Evolutionary conservation across 2,888 invertebrate species (phyloP).

Genomic region (Malthinus seriepunctatus): DNA sequence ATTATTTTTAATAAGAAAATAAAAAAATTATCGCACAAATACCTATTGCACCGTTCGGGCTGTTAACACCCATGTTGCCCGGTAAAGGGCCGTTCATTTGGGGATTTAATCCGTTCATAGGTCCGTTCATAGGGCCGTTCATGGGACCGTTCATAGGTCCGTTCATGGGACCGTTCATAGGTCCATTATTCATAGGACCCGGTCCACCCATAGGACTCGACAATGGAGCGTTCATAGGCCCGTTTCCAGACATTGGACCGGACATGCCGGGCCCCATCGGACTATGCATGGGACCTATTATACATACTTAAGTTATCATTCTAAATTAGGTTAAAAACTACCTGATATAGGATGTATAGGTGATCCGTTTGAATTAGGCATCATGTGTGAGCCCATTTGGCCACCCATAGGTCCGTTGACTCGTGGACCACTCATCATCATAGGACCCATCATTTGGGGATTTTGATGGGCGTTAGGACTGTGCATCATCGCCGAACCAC

Average conservation of each 20-base stretch:
- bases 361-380: slow-evolving; percentile 63
- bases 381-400: slow-evolving; percentile 56
- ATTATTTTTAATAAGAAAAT: background rate
- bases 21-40: slow-evolving; percentile 9
- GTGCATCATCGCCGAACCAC: slow-evolving; percentile 53
- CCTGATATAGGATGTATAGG: slow-evolving; percentile 63
- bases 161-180: slow-evolving; percentile 59
- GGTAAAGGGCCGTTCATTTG: slow-evolving; percentile 42
- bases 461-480: slow-evolving; percentile 52
- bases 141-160: slow-evolving; percentile 60
- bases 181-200: slow-evolving; percentile 66
- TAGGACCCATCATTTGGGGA: slow-evolving; percentile 48
- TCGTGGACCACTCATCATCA: slow-evolving; percentile 56
- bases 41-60: slow-evolving; percentile 46
- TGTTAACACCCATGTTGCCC: slow-evolving; percentile 38
- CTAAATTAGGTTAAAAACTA: slow-evolving; percentile 55
- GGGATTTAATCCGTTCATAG: slow-evolving; percentile 39
- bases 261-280: slow-evolving; percentile 60
- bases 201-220: slow-evolving; percentile 67
- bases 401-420: slow-evolving; percentile 51
- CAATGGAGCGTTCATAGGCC: slow-evolving; percentile 74
- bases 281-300: slow-evolving; percentile 34
- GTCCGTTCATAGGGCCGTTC: slow-evolving; percentile 51
- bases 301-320: slow-evolving; percentile 54
- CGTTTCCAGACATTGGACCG: slow-evolving; percentile 54